Conservation (phyloP, 2,113 vertebrate genomes). For the Oryzias melastigma region DNA sequence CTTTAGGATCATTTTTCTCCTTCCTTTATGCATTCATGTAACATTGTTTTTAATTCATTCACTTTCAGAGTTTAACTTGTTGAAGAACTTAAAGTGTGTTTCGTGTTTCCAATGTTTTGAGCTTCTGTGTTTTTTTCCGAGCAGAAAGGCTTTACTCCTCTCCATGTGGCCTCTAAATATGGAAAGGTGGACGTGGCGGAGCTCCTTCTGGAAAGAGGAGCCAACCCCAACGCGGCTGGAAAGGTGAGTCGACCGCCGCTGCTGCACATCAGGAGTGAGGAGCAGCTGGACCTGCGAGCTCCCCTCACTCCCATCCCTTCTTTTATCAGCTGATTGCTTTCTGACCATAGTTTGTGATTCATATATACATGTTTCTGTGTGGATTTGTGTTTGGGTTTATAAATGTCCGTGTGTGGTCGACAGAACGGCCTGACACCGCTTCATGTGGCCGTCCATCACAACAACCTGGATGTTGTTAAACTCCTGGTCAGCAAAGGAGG, state of each 20-base stretch:
- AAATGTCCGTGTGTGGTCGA: conserved; percentile 70
- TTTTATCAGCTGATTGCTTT: conserved; percentile 11
- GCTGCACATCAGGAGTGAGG: not conserved
- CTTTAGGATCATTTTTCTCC: too few species aligned
- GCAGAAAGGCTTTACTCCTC: conserved; percentile 99
- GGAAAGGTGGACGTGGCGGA: conserved; percentile 90
- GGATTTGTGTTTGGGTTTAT: conserved; percentile 59
- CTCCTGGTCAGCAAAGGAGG: conserved; percentile 91
- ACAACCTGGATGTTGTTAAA: conserved; percentile 93
- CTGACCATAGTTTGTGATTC: conserved; percentile 38
- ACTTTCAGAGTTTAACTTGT: too few species aligned
- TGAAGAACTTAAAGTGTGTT: too few species aligned
- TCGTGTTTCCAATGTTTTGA: not conserved
- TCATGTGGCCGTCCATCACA: conserved; percentile 96
- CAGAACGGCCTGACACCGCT: conserved; percentile 98
- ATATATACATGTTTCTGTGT: conserved; percentile 52
- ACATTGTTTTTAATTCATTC: too few species aligned
- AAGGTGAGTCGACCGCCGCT: conserved; percentile 78
- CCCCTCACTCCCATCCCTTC: not conserved
- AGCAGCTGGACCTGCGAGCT: conserved; percentile 3
- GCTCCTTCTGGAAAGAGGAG: conserved; percentile 84
- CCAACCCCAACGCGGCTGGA: conserved; percentile 89
- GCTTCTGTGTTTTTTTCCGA: conserved; percentile 24
- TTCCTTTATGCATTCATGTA: too few species aligned
- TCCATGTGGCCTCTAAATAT: conserved; percentile 95